These are phyloP conservation scores for Bibio marci DNA, from an alignment of 2,888 invertebrate species.

Conservation along the genomic window DNA sequence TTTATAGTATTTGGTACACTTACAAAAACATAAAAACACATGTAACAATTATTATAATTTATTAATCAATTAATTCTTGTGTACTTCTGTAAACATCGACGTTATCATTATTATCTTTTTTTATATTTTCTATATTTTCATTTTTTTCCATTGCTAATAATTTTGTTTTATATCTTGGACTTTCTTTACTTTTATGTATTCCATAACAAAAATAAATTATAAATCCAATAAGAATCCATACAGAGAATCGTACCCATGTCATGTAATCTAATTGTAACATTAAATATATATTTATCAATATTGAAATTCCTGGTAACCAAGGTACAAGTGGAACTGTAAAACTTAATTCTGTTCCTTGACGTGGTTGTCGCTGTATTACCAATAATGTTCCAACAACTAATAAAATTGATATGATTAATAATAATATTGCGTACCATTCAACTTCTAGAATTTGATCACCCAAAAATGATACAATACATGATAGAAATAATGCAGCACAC, in stretches of 20 bases:
- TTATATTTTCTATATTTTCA: too few relatives aligned
- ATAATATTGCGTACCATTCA: conserved; percentile 13
- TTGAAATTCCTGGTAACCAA: conserved; percentile 60
- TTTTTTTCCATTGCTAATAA: too few relatives aligned
- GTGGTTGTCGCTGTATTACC: conserved; percentile 42
- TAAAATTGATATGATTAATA: conserved; percentile 20
- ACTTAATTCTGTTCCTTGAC: conserved; percentile 39
- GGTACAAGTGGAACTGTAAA: conserved; percentile 70
- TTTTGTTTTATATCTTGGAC: conserved; percentile 14
- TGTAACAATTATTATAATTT: too few relatives aligned
- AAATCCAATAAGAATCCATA: conserved; percentile 67
- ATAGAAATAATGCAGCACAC: background rate
- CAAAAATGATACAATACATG: background rate
- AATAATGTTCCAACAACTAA: conserved; percentile 30
- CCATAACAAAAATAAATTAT: conserved; percentile 10
- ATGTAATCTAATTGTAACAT: conserved; percentile 44
- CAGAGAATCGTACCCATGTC: conserved; percentile 69
- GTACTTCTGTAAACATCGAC: too few relatives aligned
- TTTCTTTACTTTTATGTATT: conserved; percentile 33
- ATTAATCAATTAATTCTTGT: too few relatives aligned
- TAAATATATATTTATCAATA: conserved; percentile 66
- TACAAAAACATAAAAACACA: too few relatives aligned
- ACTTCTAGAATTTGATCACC: background rate
- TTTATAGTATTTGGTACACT: too few relatives aligned
- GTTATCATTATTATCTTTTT: too few relatives aligned